phyloP scores from a whole-genome alignment of 2,888 invertebrate species.

The Diadegma fenestrale region DNA sequence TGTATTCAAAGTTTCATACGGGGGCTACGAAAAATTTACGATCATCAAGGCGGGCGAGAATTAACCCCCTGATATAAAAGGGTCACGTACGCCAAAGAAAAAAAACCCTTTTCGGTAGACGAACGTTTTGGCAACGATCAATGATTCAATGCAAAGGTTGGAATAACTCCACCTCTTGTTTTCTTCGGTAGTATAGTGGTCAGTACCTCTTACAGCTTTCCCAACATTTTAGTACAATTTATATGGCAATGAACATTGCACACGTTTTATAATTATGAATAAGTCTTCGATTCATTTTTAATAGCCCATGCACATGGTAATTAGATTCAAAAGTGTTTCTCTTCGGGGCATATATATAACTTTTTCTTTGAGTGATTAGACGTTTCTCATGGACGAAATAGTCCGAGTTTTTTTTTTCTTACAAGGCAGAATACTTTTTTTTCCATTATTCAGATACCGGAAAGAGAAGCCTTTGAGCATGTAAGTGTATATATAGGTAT shows the following conservation, averaged over 20 bases:
- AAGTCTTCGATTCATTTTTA: neutral
- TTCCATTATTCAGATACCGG: constrained; percentile 24
- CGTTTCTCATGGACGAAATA: neutral
- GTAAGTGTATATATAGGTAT: neutral
- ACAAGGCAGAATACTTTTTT: neutral
- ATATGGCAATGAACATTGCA: neutral
- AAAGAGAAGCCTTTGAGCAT: constrained; percentile 22
- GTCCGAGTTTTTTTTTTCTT: constrained; percentile 1
- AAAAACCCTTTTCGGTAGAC: neutral
- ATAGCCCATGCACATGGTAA: neutral
- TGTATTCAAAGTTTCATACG: constrained; percentile 26
- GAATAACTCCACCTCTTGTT: neutral
- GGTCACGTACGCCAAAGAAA: neutral
- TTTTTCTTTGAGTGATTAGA: neutral
- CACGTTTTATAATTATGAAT: neutral
- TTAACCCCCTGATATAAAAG: neutral
- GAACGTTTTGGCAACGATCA: neutral
- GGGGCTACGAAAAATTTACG: constrained; percentile 18
- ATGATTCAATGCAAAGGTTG: neutral
- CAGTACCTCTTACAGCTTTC: neutral
- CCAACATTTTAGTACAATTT: neutral
- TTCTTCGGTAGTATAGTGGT: constrained; percentile 11
- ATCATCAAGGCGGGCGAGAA: constrained; percentile 4
- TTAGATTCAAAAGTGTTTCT: neutral
- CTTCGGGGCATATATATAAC: neutral